A percentile compares a stretch with the other conserved stretches of the same genome.
Conservation (phyloP, 2,888 invertebrate species). For the Catocala fraxini region DNA sequence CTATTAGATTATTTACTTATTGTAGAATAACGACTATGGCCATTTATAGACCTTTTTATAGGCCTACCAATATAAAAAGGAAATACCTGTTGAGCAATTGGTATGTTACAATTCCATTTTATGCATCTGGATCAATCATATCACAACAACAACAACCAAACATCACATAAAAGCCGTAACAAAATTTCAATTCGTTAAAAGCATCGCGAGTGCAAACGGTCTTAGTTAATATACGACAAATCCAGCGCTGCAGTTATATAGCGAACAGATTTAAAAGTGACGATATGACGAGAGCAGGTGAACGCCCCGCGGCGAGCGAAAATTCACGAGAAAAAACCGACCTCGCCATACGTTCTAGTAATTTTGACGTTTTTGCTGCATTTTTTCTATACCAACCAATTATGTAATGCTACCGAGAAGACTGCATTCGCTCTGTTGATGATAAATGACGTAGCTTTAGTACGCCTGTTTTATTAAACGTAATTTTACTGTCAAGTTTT, state of each 20-base stretch:
- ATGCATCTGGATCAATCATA: no score
- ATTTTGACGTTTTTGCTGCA: constrained; percentile 36
- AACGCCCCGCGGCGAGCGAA: constrained; percentile 60
- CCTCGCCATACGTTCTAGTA: constrained; percentile 41
- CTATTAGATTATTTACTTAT: no score
- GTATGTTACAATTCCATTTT: no score
- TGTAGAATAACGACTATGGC: no score
- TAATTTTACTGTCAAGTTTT: no score
- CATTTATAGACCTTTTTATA: no score
- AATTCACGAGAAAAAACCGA: constrained; percentile 53
- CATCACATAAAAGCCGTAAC: no score
- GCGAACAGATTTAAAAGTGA: constrained; percentile 62
- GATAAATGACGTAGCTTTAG: constrained; percentile 1
- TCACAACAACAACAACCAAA: no score
- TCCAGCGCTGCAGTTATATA: constrained; percentile 35
- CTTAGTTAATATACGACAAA: constrained; percentile 27
- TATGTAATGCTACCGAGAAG: constrained; percentile 29
- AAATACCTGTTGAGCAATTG: no score
- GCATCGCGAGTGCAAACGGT: constrained; percentile 14
- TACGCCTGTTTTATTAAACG: no score
- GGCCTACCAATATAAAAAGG: no score
- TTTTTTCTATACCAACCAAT: constrained; percentile 37
- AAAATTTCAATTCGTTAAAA: neutral
- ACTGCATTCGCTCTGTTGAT: constrained; percentile 22
- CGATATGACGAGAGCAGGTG: constrained; percentile 55